Conservation (phyloP, 1,140 invertebrate species). For the Akabosia matsudoensis region DNA sequence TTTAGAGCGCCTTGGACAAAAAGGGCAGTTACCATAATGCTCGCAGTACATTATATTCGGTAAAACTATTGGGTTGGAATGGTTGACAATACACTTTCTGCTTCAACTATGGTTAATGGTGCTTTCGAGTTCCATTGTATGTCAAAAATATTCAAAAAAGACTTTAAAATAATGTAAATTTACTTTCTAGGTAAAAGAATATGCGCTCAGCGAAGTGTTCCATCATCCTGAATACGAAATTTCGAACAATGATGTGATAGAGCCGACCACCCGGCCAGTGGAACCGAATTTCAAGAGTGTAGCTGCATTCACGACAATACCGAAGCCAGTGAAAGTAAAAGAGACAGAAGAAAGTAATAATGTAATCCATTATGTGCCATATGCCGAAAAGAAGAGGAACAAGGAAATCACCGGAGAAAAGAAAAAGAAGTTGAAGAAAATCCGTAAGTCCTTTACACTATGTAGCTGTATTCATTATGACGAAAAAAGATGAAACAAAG, state of each 20-base stretch:
- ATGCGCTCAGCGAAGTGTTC: conserved; percentile 79
- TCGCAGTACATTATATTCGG: too few species aligned
- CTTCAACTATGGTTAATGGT: too few species aligned
- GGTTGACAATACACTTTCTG: too few species aligned
- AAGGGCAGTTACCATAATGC: too few species aligned
- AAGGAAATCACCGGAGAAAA: conserved; percentile 35
- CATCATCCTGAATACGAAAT: conserved; percentile 64
- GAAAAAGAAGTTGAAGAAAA: conserved; percentile 42
- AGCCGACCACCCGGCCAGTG: conserved; percentile 61
- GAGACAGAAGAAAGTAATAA: conserved; percentile 20
- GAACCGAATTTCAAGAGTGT: conserved; percentile 43
- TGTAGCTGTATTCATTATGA: too few species aligned
- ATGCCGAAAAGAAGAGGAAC: conserved; percentile 25
- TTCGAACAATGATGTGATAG: conserved; percentile 69
- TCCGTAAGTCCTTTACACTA: conserved; percentile 35
- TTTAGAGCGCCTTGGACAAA: too few species aligned
- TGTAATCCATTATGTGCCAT: conserved; percentile 36
- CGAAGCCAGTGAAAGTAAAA: background rate
- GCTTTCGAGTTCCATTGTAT: too few species aligned
- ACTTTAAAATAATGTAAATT: background rate
- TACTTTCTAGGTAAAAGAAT: conserved; percentile 70
- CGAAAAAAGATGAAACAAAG: too few species aligned
- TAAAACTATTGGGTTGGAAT: too few species aligned
- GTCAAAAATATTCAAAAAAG: too few species aligned
- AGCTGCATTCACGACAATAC: conserved; percentile 38